phyloP scores from a whole-genome alignment of 1,140 invertebrate species.

The Polypedilum pembai region DNA sequence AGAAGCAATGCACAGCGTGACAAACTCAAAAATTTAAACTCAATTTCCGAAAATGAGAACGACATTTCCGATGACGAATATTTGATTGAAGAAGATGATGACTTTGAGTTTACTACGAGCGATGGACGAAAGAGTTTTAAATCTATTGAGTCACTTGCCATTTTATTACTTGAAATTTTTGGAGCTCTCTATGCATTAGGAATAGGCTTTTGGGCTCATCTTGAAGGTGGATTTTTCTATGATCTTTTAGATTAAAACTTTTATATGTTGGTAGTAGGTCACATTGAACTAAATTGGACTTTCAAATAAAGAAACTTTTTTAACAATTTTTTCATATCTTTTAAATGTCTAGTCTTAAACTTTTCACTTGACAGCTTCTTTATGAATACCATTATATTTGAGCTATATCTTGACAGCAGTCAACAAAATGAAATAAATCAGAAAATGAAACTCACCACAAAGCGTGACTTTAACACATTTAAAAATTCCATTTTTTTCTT shows the following conservation, averaged over 20 bases:
- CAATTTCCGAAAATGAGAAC: neutral
- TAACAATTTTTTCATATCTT: no score
- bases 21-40: neutral
- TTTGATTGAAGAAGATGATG: neutral
- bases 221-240: neutral
- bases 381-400: no score
- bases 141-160: neutral
- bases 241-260: constrained; percentile 29
- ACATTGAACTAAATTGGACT: no score
- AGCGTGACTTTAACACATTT: no score
- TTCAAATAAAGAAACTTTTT: no score
- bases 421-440: no score
- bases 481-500: no score
- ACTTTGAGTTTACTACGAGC: constrained; percentile 2
- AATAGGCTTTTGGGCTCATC: neutral
- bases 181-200: neutral
- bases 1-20: neutral
- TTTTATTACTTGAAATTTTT: neutral
- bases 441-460: no score
- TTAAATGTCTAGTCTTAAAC: no score
- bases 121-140: neutral
- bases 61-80: neutral
- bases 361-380: no score
- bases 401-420: no score
- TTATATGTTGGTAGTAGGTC: no score